Base-by-base conservation (phyloP, 2,888 invertebrate genomes). In the Cinara cedri region DNA sequence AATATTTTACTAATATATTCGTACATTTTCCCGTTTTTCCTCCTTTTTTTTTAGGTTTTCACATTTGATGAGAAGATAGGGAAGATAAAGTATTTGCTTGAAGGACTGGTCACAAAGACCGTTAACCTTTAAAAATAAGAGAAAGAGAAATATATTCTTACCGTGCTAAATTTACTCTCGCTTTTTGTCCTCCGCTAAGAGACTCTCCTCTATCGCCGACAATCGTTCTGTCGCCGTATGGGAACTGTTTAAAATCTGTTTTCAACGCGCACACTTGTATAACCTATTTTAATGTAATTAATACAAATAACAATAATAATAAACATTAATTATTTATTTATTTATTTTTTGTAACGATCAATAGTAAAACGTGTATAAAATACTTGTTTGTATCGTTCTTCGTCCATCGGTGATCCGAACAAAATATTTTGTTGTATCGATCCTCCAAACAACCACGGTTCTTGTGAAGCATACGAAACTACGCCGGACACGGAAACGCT, bases 391-490 rank as follows among this genome's bases (percentile, higher is more conserved):
- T 94, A 94, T 83, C 91, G 90, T 34, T 89, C 88, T 34, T 89
- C 88, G 83, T 91, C 91, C 90, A 90, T 91, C 82, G 89, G 88
- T 84, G 89, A 90, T 0, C 97, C 97, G 86, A 98, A 98, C 1
- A 96, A 86, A 82, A 98, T 95, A 86, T 98, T 98, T 84, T 97
- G 95, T 13, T 94, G 88, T 0, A 98, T 91, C 81, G 93, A 93
- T 84, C 91, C 92, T 72, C 91, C 91, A 84, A 93, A 93, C 0
- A 93, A 85, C 96, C 96, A 97, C 0, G 96, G 93, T 84, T 95
- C 92, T 85, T 95, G 95, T 65, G 94, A 91, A 0, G 94, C 92
- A 84, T 96, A 96, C 0, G 91, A 90, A 0, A 92, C 87, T 6
- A 87, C 88, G 4, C 95, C 95, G 13, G 89, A 89, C 14, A 94